These are phyloP conservation scores for Edolisoma coerulescens DNA, from an alignment of 2,113 vertebrate species.

Conservation along the genomic window DNA sequence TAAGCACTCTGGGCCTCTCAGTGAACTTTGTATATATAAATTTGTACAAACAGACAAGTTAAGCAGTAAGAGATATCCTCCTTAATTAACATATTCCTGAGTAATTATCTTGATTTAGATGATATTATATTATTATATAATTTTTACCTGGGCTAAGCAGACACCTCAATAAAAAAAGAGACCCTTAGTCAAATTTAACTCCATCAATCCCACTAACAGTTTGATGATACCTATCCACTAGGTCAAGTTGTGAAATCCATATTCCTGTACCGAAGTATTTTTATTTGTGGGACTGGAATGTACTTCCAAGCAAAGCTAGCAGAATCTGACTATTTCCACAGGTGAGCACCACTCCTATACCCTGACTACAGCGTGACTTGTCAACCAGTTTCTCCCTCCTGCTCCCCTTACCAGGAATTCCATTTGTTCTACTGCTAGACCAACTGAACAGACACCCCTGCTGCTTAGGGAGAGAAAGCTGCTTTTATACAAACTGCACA, in stretches of 20 bases:
- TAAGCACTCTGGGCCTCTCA: neutral
- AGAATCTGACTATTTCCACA: neutral
- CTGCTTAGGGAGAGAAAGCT: neutral
- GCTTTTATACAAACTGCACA: neutral
- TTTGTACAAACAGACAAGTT: neutral
- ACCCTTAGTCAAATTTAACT: neutral
- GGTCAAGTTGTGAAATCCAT: neutral
- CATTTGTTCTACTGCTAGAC: neutral
- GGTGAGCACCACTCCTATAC: neutral
- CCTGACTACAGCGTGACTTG: neutral
- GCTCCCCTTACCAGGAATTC: neutral
- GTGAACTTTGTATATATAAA: neutral
- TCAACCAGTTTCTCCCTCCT: neutral
- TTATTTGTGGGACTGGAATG: neutral
- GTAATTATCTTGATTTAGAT: neutral
- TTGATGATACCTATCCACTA: neutral
- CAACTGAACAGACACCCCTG: neutral
- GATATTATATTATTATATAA: neutral
- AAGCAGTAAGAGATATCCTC: neutral
- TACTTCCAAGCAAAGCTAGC: neutral
- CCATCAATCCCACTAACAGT: neutral
- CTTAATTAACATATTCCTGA: neutral
- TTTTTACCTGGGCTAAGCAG: neutral
- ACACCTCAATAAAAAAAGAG: neutral
- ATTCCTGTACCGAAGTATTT: neutral